These are phyloP conservation scores for Ornithoptera priamus DNA, from an alignment of 2,888 invertebrate genomes.

Conservation along the genomic window DNA sequence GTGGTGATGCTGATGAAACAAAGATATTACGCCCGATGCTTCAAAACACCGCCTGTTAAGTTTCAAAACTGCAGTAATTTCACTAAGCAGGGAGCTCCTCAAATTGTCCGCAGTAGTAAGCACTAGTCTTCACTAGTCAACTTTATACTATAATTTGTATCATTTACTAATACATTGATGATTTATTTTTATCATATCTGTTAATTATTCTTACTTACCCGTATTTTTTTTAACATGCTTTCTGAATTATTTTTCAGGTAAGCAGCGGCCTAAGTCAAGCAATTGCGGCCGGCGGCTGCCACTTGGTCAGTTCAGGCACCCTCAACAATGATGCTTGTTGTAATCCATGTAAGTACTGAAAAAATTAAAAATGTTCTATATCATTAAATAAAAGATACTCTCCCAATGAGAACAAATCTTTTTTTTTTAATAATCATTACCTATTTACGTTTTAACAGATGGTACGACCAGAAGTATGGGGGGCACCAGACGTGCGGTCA, in stretches of 20 bases:
- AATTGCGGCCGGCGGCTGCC: slow-evolving; percentile 73
- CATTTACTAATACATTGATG: too few relatives aligned
- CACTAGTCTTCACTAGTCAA: too few relatives aligned
- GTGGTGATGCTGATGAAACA: too few relatives aligned
- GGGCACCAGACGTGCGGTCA: slow-evolving; percentile 60
- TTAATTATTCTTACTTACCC: too few relatives aligned
- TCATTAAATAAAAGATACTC: too few relatives aligned
- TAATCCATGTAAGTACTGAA: slow-evolving; percentile 65
- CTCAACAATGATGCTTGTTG: slow-evolving; percentile 67
- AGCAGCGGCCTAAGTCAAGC: slow-evolving; percentile 56
- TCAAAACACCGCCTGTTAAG: too few relatives aligned
- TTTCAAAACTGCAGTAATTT: too few relatives aligned
- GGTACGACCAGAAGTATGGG: slow-evolving; percentile 59
- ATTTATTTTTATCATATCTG: too few relatives aligned
- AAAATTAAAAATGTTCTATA: not conserved
- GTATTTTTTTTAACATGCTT: not conserved
- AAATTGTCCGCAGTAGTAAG: too few relatives aligned
- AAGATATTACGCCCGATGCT: too few relatives aligned
- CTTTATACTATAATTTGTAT: too few relatives aligned
- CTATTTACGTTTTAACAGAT: slow-evolving; percentile 43
- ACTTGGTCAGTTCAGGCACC: slow-evolving; percentile 69
- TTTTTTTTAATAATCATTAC: not conserved
- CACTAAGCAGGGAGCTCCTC: too few relatives aligned
- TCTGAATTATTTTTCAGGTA: not conserved
- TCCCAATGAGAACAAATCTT: not conserved